Conservation (phyloP, 2,113 vertebrate species). For the Grus americana region DNA sequence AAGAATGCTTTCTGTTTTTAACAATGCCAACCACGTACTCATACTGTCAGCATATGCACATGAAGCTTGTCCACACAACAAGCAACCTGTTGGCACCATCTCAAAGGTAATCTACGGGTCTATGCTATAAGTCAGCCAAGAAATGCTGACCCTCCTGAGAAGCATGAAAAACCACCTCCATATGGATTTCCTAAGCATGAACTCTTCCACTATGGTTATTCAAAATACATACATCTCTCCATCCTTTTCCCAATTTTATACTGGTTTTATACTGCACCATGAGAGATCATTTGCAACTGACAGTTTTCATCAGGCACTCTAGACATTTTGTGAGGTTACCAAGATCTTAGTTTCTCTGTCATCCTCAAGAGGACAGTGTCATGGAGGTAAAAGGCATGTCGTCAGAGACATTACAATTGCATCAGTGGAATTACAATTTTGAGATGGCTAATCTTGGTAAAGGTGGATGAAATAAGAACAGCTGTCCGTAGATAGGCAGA, state of each 20-base stretch:
- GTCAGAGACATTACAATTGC: neutral
- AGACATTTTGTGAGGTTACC: neutral
- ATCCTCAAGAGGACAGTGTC: neutral
- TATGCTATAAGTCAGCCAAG: neutral
- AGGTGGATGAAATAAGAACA: neutral
- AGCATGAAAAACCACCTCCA: neutral
- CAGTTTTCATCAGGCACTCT: neutral
- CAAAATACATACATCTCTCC: neutral
- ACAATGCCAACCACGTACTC: neutral
- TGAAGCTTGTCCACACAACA: neutral
- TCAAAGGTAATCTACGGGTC: neutral
- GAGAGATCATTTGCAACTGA: neutral
- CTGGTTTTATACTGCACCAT: neutral
- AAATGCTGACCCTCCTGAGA: neutral
- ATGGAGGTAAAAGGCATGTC: neutral
- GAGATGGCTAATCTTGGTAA: neutral
- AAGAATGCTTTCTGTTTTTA: neutral
- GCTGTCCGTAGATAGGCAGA: neutral
- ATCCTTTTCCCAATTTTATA: neutral
- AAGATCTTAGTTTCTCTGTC: neutral
- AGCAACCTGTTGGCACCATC: neutral
- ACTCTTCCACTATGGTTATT: neutral
- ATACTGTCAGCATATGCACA: accelerated
- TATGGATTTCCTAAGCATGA: neutral
- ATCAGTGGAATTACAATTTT: neutral